Evolutionary conservation across 2,797 vertebrate species (phyloP).

Genomic region (Centroberyx gerrardi): DNA sequence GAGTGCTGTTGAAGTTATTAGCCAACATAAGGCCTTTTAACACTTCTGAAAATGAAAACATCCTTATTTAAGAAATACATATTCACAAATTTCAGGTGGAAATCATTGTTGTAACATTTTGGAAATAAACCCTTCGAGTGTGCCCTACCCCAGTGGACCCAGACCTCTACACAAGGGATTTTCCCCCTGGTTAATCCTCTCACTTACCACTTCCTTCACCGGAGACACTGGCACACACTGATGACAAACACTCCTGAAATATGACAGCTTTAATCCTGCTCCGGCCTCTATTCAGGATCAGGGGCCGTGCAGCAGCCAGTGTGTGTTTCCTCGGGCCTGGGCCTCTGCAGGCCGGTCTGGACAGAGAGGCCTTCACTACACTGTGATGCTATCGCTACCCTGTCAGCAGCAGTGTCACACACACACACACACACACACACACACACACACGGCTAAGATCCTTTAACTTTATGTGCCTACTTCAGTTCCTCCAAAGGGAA

Average conservation of each 20-base stretch:
- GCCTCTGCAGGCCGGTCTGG: not conserved
- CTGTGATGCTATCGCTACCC: constrained; percentile 1
- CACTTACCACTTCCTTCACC: constrained; percentile 21
- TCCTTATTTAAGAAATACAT: too few relatives aligned
- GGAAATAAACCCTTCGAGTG: not conserved
- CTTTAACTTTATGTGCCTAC: not conserved
- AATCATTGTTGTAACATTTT: too few relatives aligned
- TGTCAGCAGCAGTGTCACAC: not conserved
- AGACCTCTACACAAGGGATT: not conserved
- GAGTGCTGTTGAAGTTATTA: too few relatives aligned
- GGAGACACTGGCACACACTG: constrained; percentile 14
- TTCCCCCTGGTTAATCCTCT: constrained; percentile 15
- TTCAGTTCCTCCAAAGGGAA: not conserved
- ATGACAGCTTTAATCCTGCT: constrained; percentile 56
- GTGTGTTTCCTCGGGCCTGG: not conserved
- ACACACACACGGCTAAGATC: constrained; percentile 4
- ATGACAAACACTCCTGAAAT: constrained; percentile 58
- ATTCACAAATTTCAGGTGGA: too few relatives aligned
- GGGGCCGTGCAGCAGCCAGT: not conserved
- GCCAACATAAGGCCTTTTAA: too few relatives aligned
- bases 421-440: not conserved
- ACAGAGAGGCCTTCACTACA: constrained; percentile 11
- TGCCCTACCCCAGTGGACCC: not conserved
- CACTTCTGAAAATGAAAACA: too few relatives aligned
- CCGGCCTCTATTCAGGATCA: constrained; percentile 41